phyloP scores from a whole-genome alignment of 2,888 invertebrate species.

The Erpobdella octoculata region DNA sequence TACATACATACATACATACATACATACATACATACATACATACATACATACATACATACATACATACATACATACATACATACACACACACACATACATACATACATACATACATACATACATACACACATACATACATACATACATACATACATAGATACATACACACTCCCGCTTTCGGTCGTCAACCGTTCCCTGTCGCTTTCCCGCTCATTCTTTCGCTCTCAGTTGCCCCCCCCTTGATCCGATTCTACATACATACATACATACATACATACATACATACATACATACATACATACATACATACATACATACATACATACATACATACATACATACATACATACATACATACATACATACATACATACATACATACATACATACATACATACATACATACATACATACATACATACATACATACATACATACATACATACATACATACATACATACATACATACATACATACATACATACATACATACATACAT shows the following conservation, averaged over 20 bases:
- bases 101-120: neutral
- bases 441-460: no score
- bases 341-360: neutral
- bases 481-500: no score
- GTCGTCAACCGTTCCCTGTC: no score
- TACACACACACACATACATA: constrained; percentile 1
- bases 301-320: neutral
- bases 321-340: neutral
- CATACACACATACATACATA: neutral
- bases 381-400: no score
- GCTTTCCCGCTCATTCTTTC: no score
- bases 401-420: no score
- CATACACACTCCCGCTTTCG: no score
- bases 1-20: neutral
- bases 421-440: no score
- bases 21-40: neutral
- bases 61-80: neutral
- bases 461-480: no score
- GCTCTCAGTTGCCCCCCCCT: no score
- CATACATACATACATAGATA: neutral
- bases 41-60: neutral
- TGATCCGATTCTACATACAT: no score
- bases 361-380: no score
- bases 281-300: neutral
- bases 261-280: neutral